Percentiles rank a stretch among this genome's conserved stretches.
Conservation (phyloP, 2,888 invertebrate species). For the Salpingus planirostris region DNA sequence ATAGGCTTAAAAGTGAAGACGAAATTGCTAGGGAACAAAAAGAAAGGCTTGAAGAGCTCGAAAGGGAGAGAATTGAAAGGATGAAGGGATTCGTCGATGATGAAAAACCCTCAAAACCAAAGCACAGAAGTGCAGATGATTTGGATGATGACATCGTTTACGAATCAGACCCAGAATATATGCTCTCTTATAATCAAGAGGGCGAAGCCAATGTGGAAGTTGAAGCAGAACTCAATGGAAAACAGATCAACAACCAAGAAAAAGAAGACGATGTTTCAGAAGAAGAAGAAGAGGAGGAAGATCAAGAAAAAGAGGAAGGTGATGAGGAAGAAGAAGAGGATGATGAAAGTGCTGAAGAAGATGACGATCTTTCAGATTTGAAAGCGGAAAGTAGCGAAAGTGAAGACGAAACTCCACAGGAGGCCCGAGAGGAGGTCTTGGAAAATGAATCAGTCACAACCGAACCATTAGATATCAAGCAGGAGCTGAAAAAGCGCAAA, state of each 20-base stretch:
- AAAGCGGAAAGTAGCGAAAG: constrained; percentile 38
- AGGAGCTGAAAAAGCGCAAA: constrained; percentile 38
- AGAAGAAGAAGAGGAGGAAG: constrained; percentile 19
- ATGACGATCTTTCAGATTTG: constrained; percentile 44
- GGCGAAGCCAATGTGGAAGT: constrained; percentile 35
- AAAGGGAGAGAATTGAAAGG: constrained; percentile 65
- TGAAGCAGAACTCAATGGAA: constrained; percentile 32
- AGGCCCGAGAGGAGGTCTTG: too few species aligned
- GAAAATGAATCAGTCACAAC: too few species aligned
- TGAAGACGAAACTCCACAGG: constrained; percentile 39
- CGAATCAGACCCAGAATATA: constrained; percentile 44
- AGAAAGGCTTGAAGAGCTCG: constrained; percentile 64
- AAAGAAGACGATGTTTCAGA: neutral
- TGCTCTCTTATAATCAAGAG: constrained; percentile 34
- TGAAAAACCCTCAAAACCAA: constrained; percentile 30
- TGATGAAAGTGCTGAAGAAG: constrained; percentile 17
- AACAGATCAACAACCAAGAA: constrained; percentile 20
- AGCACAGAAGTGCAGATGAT: constrained; percentile 76
- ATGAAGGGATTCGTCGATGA: constrained; percentile 56
- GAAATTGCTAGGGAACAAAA: constrained; percentile 74
- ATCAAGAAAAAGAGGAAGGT: constrained; percentile 23
- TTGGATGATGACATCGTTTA: constrained; percentile 72
- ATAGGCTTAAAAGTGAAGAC: constrained; percentile 74
- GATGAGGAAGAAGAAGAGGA: constrained; percentile 21
- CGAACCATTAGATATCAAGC: too few species aligned